Base-by-base conservation (phyloP, 2,797 vertebrate species). In the Ispidina lecontei region DNA sequence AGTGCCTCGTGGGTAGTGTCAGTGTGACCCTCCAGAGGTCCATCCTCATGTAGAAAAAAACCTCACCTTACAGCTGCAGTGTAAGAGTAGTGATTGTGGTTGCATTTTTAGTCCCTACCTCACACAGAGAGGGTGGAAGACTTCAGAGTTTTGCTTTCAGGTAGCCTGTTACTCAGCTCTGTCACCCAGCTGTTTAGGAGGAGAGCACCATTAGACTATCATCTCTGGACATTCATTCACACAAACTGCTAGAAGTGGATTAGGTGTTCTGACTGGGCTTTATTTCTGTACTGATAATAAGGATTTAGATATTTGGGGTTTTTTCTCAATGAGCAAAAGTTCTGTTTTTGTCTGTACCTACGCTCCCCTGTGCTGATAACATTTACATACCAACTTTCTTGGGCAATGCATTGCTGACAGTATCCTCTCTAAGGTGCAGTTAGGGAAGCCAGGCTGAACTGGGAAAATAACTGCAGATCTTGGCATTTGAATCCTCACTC, bases 11-110 rank as follows among this genome's bases (percentile, higher is more conserved):
- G 44, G 31, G 22, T 52, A 17, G 29, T 9, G 35, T 20, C 55
- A 59, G 49, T 0, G 0, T 7, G 25, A n/a, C 35, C 28, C 63
- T 67, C 15, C 44, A 18, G 43, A 31, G n/a, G 0, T 63, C 29
- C 2, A 1, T 60, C n/a, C 52, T n/a, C 1, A 1, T 7, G 10
- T 12, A 46, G 16, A 9, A 28, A 35, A 70, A 13, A 12, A 3
- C 4, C n/a, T 55, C 55, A 23, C 12, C 12, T 62, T 39, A 5
- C 2, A 25, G 5, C 20, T 25, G 9, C 7, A 11, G 10, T 1
- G 17, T 26, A 11, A 28, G 22, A 76, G 14, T 6, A 37, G 21
- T 25, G 17, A 18, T 37, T 47, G 21, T 25, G 17, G 21, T 37
- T 52, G 55, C 14, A 5, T 3, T 69, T 25, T 72, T 68, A 13